Evolutionary conservation across 2,797 vertebrate species (phyloP), one percentile per base, ranked within the genome.

Genomic region (Megaceryle alcyon): DNA sequence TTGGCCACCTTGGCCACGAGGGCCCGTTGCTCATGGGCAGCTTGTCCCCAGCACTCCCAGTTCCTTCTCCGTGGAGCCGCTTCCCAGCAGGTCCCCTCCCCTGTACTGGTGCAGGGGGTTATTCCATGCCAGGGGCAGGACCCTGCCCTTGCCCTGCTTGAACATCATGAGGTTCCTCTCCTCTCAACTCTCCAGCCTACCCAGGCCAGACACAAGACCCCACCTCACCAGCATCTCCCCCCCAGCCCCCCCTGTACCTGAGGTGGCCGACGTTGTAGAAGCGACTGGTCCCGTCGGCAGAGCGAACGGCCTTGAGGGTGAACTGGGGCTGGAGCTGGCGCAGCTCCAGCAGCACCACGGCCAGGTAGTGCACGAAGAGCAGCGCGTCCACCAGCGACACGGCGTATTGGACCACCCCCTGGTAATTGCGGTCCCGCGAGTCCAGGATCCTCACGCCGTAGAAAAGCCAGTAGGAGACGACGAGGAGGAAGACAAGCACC

Each of bases 381-480:
- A 99, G 97, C 0, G 99, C 99, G 4, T 99, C 99, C 97, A 99
- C 98, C 94, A 99, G 94, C 0, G 99, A 99, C 29, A 99, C 99
- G 0, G 99, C 98, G 12, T 98, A 99, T 96, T 99, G 99, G 94
- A 99, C 99, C 21, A 99, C 99, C 9, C 98, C 99, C 73, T 98
- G 97, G 98, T 99, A 99, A 96, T 98, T 98, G n/a, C 97, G 93
- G 73, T 99, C 99, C 29, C 98, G 98, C 0, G 98, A 97, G 25
- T 99, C 99, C 70, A 99, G 96, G 80, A 99, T 98, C 11, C 99
- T 97, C 21, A 99, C 99, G 0, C 99, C 99, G 2, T 99, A 99
- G 80, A 99, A 99, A 31, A 99, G 98, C 99, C 99, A 99, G 96
- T 99, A 99, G 82, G 99, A 99, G 10, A 98, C 97, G 2, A 99